phyloP scores from a whole-genome alignment of 2,113 vertebrate species.

The Myxocyprinus asiaticus region DNA sequence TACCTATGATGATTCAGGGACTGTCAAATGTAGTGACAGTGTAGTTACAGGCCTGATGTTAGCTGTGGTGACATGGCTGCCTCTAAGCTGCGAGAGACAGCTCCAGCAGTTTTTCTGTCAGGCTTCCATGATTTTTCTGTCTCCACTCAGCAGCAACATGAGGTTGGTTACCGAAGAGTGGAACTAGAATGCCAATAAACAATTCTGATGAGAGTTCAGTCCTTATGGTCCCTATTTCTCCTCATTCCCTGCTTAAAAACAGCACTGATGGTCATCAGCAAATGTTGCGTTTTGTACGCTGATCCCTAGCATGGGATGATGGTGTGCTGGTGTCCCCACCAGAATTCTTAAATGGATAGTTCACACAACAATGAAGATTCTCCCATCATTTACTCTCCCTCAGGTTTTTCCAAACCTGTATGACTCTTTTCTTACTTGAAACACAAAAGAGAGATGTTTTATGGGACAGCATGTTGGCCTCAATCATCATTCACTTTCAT shows the following conservation, averaged over 20 bases:
- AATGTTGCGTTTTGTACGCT: too few relatives aligned
- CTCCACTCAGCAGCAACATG: neutral
- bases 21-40: constrained; percentile 33
- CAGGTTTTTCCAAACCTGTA: too few relatives aligned
- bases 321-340: too few relatives aligned
- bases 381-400: too few relatives aligned
- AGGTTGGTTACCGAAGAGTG: neutral
- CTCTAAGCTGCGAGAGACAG: constrained; percentile 28
- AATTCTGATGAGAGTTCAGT: neutral
- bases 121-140: neutral
- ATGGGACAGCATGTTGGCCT: too few relatives aligned
- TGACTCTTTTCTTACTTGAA: too few relatives aligned
- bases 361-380: too few relatives aligned
- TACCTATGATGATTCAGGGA: constrained; percentile 2
- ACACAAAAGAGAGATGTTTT: too few relatives aligned
- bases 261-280: too few relatives aligned
- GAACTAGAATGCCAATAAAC: neutral
- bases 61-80: constrained; percentile 30
- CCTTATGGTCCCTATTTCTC: neutral
- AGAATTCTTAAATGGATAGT: too few relatives aligned
- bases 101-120: constrained; percentile 32
- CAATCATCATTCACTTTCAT: too few relatives aligned
- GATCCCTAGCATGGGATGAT: too few relatives aligned
- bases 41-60: constrained; percentile 27
- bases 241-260: neutral